phyloP scores from a whole-genome alignment of 2,113 vertebrate genomes.

The Oreocharis arfaki region DNA sequence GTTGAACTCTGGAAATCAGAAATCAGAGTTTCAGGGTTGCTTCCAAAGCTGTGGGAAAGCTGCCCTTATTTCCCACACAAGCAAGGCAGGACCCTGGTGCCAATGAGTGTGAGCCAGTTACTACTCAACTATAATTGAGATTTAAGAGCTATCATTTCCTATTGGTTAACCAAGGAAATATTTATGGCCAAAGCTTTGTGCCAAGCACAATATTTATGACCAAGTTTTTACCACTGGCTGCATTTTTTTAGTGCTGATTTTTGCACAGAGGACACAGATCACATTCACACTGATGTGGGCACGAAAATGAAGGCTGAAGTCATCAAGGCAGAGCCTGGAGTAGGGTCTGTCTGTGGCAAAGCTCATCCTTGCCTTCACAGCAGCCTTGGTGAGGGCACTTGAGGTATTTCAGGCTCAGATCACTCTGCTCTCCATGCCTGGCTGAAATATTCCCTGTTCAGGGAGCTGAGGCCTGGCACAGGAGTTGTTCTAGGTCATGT shows the following conservation, averaged over 20 bases:
- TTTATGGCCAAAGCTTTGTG: constrained; percentile 48
- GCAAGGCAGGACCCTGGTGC: constrained; percentile 2
- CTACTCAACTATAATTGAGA: constrained; percentile 49
- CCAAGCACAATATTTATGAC: constrained; percentile 63
- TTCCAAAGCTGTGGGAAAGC: constrained; percentile 11
- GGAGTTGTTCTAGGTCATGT: background rate
- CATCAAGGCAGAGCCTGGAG: background rate
- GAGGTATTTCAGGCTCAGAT: background rate
- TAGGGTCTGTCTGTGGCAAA: background rate
- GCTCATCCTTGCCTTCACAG: background rate
- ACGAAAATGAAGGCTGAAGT: background rate
- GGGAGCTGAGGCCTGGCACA: background rate
- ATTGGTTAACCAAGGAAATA: constrained; percentile 62
- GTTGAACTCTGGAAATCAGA: background rate
- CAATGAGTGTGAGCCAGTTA: constrained; percentile 25
- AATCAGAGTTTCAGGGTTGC: background rate
- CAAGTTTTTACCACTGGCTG: constrained; percentile 12
- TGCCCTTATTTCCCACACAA: background rate
- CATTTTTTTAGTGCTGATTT: background rate
- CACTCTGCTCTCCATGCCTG: background rate
- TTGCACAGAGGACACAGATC: background rate
- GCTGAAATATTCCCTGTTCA: background rate
- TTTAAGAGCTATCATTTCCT: constrained; percentile 55
- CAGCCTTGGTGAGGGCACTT: background rate
- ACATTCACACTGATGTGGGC: background rate